Conservation (phyloP, 2,888 invertebrate genomes). For the Rosalia funebris region DNA sequence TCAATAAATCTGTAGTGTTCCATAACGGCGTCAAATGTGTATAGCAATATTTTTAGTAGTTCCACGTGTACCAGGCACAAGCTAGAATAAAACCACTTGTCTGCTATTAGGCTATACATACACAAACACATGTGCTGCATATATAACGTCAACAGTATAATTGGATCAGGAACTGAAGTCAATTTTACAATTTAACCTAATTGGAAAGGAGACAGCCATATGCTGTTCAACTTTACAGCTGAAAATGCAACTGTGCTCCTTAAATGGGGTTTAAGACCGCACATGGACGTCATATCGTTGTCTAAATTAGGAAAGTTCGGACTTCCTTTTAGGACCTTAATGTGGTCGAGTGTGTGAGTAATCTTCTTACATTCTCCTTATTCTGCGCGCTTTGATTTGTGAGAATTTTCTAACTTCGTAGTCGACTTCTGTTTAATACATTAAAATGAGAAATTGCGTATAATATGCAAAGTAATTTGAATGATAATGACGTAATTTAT, state of each 20-base stretch:
- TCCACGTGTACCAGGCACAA: not conserved
- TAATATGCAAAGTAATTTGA: no score
- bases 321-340: slow-evolving; percentile 11
- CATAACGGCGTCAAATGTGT: no score
- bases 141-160: slow-evolving; percentile 11
- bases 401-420: no score
- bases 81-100: not conserved
- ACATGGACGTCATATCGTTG: not conserved
- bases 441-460: no score
- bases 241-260: not conserved
- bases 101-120: not conserved
- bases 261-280: not conserved
- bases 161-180: slow-evolving; percentile 33
- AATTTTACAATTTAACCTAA: slow-evolving; percentile 30
- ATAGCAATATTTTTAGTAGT: no score
- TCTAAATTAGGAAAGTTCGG: slow-evolving; percentile 8
- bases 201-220: slow-evolving; percentile 17
- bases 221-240: not conserved
- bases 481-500: no score
- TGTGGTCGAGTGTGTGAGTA: no score
- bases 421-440: no score
- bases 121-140: slow-evolving; percentile 10
- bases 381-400: no score
- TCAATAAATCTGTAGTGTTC: no score
- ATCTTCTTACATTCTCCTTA: no score